Evolutionary conservation across 2,113 vertebrate species (phyloP).

Genomic region (Phyllopteryx taeniolatus): DNA sequence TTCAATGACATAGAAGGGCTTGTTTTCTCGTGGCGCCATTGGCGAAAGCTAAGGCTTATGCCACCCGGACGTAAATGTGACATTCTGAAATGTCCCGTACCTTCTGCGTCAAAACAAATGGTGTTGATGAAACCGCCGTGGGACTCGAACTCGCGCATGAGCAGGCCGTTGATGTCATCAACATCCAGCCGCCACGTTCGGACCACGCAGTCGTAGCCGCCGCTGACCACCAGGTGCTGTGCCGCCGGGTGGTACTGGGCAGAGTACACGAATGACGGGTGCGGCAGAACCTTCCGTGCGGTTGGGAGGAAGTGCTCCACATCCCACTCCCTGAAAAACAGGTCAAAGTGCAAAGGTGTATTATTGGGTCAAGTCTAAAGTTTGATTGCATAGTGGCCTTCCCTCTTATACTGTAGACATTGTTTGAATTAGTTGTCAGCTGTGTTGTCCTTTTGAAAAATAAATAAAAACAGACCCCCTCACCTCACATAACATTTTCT

Average conservation of each 20-base stretch:
- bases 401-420: too few species aligned
- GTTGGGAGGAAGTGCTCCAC: constrained; percentile 74
- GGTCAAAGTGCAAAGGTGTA: neutral
- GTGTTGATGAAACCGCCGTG: constrained; percentile 90
- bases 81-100: constrained; percentile 54
- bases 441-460: neutral
- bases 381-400: neutral
- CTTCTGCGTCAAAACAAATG: constrained; percentile 90
- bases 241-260: constrained; percentile 88
- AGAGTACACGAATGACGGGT: constrained; percentile 92
- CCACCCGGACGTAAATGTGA: neutral
- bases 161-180: constrained; percentile 78
- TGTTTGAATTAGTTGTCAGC: too few species aligned
- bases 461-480: too few species aligned
- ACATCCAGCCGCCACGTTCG: constrained; percentile 86
- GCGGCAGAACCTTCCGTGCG: constrained; percentile 87
- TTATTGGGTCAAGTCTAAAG: neutral
- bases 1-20: too few species aligned
- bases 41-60: neutral
- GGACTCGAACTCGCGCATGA: constrained; percentile 88
- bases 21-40: too few species aligned
- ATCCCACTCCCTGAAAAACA: constrained; percentile 82
- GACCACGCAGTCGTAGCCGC: constrained; percentile 86
- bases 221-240: constrained; percentile 82
- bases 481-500: too few species aligned